A percentile compares a stretch with the other conserved stretches of the same genome.
These are phyloP conservation scores for human DNA, from an alignment of 2,113 vertebrate genomes.

Conservation along the genomic window DNA sequence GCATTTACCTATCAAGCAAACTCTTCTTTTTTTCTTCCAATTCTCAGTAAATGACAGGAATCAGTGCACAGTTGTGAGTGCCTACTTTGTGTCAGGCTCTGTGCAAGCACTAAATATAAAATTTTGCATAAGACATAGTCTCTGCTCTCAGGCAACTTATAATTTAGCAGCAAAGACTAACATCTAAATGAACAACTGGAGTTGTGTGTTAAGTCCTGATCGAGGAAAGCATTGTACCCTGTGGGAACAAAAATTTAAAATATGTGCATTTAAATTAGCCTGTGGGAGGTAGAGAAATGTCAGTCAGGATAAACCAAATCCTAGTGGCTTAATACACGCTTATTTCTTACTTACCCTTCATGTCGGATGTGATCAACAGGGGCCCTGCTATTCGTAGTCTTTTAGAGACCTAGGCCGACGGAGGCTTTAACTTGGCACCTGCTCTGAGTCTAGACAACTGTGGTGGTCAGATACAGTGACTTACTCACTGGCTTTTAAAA, in stretches of 20 bases:
- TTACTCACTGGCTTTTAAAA: background rate
- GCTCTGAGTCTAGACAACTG: background rate
- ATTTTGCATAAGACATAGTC: background rate
- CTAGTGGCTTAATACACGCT: background rate
- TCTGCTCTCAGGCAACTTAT: background rate
- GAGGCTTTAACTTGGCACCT: background rate
- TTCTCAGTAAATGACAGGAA: background rate
- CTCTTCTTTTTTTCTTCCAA: background rate
- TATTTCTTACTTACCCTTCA: background rate
- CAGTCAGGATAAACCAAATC: background rate
- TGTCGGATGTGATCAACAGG: background rate
- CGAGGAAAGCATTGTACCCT: background rate
- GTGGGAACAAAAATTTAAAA: background rate
- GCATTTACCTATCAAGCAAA: background rate
- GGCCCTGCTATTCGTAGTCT: background rate
- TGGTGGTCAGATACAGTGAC: accelerated
- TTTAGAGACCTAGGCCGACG: background rate
- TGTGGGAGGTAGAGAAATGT: background rate
- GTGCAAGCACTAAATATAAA: background rate
- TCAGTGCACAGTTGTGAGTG: background rate
- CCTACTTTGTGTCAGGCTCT: background rate
- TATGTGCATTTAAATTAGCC: background rate
- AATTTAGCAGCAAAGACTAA: background rate
- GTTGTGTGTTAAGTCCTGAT: background rate
- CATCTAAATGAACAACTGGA: background rate